A percentile compares a stretch with the other conserved stretches of the same genome.
Conservation (phyloP, 2,797 vertebrate genomes). For the Labeo calbasu region DNA sequence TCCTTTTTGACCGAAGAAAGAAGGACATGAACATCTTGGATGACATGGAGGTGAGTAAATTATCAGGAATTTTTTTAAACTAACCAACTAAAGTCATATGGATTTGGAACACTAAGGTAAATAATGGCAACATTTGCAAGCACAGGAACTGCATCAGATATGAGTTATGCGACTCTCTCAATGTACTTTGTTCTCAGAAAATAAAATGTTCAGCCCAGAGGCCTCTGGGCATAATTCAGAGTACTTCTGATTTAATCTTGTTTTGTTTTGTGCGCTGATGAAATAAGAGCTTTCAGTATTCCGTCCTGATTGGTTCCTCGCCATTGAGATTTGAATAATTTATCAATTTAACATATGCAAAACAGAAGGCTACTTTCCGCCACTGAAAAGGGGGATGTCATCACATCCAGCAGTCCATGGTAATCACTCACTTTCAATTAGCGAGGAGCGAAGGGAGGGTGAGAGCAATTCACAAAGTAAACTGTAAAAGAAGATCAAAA, state of each 20-base stretch:
- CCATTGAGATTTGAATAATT: conserved; percentile 50
- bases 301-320: conserved; percentile 41
- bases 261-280: conserved; percentile 46
- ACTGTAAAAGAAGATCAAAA: conserved; percentile 54
- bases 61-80: too few species aligned
- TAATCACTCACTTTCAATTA: conserved; percentile 53
- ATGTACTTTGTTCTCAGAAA: conserved; percentile 22
- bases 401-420: conserved; percentile 37
- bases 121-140: conserved; percentile 20
- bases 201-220: conserved; percentile 27
- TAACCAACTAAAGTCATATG: background rate
- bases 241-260: conserved; percentile 40
- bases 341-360: conserved; percentile 53
- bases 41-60: too few species aligned
- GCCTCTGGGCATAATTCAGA: conserved; percentile 30
- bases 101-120: background rate
- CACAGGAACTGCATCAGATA: conserved; percentile 14
- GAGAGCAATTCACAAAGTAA: conserved; percentile 43
- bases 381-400: conserved; percentile 43
- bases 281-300: conserved; percentile 46
- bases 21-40: too few species aligned
- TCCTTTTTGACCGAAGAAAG: too few species aligned
- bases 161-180: background rate
- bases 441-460: conserved; percentile 29
- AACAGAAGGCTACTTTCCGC: conserved; percentile 43